Base-by-base conservation (phyloP, 2,113 vertebrate genomes). In the Lycocorax pyrrhopterus region DNA sequence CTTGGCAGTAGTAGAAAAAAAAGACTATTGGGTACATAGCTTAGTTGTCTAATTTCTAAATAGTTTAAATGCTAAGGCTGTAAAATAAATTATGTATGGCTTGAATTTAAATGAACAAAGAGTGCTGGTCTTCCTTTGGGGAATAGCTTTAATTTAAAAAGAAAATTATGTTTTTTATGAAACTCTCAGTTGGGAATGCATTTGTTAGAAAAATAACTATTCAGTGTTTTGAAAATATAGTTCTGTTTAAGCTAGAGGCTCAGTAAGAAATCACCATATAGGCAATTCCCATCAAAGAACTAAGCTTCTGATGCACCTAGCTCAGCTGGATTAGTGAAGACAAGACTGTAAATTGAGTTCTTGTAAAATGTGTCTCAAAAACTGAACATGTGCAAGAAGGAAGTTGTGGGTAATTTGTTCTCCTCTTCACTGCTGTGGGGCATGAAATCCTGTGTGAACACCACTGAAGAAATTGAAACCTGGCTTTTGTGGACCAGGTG, bases 71-170 rank as follows among this genome's bases (percentile, higher is more conserved):
- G 64, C 55, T 85, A 95, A 94, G 79, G 56, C 62, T 96, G 44
- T 94, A 95, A 97, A 96, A 93, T 96, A 95, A 96, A 96, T 96
- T 95, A 84, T 89, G 32, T 89, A 64, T 94, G 92, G 62, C 81
- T 73, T 75, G 58, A 94, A 92, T 96, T 79, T 94, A 96, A 96
- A 96, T 71, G 79, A 97, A 95, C 35, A 81, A 87, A 96, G 59
- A 51, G 76, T 87, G 83, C 62, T 52, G 91, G 52, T 97, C 97
- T 96, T 91, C 90, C 79, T 84, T 39, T 95, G 81, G 90, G 95
- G 94, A 96, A 95, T 60, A 77, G 59, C 52, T 95, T 97, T 95
- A 96, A 97, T 97, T 97, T 97, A 91, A 91, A 88, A 94, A 95
- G 85, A 95, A 96, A 96, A 93, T 90, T 2, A 71, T 93, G 22